These are phyloP conservation scores for Hemibagrus guttatus DNA, from an alignment of 2,797 vertebrate species.

Conservation along the genomic window DNA sequence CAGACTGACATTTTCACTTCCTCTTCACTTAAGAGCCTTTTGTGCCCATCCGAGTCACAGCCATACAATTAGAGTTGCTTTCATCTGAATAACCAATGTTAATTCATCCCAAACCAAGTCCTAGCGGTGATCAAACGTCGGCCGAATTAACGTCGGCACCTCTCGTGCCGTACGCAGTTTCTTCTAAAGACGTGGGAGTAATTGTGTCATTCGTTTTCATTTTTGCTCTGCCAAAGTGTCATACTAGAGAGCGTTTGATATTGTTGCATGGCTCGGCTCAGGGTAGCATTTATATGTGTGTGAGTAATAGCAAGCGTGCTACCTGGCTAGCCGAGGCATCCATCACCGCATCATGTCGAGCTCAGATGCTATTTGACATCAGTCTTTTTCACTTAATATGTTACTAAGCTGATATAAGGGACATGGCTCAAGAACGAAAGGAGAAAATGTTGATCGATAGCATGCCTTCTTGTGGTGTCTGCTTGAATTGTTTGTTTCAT, in stretches of 20 bases:
- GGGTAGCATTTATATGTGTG: conserved; percentile 50
- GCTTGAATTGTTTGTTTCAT: background rate
- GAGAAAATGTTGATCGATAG: conserved; percentile 20
- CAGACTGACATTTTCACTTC: background rate
- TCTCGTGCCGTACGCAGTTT: conserved; percentile 7
- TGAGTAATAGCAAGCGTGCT: conserved; percentile 1
- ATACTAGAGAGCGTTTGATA: conserved; percentile 48
- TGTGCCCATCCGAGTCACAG: background rate
- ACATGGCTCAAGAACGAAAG: background rate
- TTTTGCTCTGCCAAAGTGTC: conserved; percentile 15
- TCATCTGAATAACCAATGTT: conserved; percentile 38
- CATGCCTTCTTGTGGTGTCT: background rate
- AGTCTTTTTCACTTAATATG: conserved; percentile 39
- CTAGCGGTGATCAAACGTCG: conserved; percentile 44
- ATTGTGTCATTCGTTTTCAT: conserved; percentile 51
- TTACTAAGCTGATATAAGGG: conserved; percentile 18
- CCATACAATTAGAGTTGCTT: conserved; percentile 41
- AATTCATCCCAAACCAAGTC: conserved; percentile 35
- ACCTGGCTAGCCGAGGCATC: conserved; percentile 30
- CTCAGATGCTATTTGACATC: conserved; percentile 42
- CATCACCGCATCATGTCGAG: background rate
- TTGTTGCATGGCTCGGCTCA: conserved; percentile 37
- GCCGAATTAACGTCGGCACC: conserved; percentile 32
- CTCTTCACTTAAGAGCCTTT: conserved; percentile 41
- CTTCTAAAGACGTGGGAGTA: conserved; percentile 42